phyloP scores from a whole-genome alignment of 1,140 invertebrate genomes.

The Rhyacophila brunnea region DNA sequence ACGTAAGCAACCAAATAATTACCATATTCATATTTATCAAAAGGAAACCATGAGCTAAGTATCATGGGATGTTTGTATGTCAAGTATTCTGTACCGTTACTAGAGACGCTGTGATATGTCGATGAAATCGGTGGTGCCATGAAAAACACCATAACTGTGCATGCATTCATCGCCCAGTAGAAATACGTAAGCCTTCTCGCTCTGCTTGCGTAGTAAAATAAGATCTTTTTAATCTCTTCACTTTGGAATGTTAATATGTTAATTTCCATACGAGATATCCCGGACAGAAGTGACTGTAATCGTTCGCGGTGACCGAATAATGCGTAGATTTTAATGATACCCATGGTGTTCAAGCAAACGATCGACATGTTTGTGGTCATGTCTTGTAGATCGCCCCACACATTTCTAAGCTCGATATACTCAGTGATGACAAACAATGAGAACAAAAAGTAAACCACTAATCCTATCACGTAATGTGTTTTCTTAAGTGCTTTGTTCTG shows the following conservation, averaged over 20 bases:
- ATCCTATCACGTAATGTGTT: constrained; percentile 18
- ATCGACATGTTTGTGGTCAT: constrained; percentile 35
- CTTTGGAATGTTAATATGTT: constrained; percentile 25
- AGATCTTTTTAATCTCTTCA: no score
- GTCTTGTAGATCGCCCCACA: constrained; percentile 32
- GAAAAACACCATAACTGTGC: constrained; percentile 32
- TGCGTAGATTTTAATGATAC: constrained; percentile 29
- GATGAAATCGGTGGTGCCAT: constrained; percentile 26
- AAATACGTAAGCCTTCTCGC: constrained; percentile 23
- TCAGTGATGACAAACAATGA: constrained; percentile 28
- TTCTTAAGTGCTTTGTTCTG: no score
- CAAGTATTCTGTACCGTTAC: constrained; percentile 31
- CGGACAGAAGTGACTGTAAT: no score
- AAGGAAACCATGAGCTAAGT: constrained; percentile 38
- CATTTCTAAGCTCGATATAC: constrained; percentile 29
- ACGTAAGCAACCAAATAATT: constrained; percentile 28
- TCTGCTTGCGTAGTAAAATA: no score
- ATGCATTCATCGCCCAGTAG: constrained; percentile 23
- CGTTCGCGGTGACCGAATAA: no score
- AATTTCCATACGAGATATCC: constrained; percentile 20
- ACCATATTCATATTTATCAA: constrained; percentile 26
- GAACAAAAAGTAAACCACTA: constrained; percentile 25
- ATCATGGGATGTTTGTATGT: constrained; percentile 28
- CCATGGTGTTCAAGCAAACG: constrained; percentile 30
- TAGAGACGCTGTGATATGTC: constrained; percentile 20